Evolutionary conservation across 2,888 invertebrate genomes (phyloP).

Genomic region (Helleia helle): DNA sequence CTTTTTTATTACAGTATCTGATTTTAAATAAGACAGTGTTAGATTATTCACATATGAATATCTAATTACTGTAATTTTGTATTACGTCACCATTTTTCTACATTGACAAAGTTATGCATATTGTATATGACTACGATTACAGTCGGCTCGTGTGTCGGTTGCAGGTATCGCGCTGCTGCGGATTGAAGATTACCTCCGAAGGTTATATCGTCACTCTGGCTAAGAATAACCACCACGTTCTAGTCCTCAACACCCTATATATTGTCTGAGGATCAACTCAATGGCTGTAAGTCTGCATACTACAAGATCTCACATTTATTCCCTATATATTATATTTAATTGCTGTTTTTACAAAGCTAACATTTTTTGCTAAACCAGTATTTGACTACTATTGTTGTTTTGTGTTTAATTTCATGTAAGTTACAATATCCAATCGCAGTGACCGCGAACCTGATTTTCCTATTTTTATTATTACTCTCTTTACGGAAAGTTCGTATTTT

Average conservation of each 20-base stretch:
- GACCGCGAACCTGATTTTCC: constrained; percentile 40
- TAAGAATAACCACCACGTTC: constrained; percentile 98
- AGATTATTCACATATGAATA: too few species aligned
- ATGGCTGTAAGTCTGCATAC: constrained; percentile 74
- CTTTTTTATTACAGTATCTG: too few species aligned
- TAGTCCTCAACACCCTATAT: constrained; percentile 95
- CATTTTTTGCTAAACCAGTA: constrained; percentile 73
- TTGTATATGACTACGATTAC: too few species aligned
- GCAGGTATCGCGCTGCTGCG: constrained; percentile 98
- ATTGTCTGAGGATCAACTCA: constrained; percentile 83
- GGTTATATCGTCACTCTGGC: constrained; percentile 97
- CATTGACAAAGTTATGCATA: too few species aligned
- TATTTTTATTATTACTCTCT: constrained; percentile 33
- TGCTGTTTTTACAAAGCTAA: constrained; percentile 72
- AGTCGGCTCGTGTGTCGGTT: too few species aligned
- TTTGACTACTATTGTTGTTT: constrained; percentile 68
- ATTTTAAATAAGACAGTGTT: too few species aligned
- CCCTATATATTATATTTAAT: constrained; percentile 71
- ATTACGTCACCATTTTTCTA: too few species aligned
- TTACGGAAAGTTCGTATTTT: constrained; percentile 27
- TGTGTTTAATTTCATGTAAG: constrained; percentile 66
- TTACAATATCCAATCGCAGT: constrained; percentile 62
- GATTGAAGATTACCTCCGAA: constrained; percentile 96
- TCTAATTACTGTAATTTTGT: too few species aligned
- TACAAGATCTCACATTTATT: constrained; percentile 75